Conservation (phyloP, 2,113 vertebrate species). For the Trogon surrucura region DNA sequence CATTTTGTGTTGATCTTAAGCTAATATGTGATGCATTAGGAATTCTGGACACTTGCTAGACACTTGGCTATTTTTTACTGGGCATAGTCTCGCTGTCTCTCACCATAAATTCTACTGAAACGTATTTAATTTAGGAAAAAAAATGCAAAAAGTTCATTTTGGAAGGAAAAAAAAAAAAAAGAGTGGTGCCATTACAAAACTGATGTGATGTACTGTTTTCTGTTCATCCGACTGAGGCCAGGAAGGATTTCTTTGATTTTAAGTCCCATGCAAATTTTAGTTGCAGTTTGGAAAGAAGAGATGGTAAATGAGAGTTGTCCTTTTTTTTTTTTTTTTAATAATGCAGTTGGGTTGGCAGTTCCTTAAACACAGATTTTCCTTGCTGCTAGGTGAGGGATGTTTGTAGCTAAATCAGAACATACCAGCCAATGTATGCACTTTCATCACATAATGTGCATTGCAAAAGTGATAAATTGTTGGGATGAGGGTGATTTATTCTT, state of each 20-base stretch:
- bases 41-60: background rate
- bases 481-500: background rate
- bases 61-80: background rate
- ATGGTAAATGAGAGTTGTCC: background rate
- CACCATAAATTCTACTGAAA: background rate
- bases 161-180: too few species aligned
- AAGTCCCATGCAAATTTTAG: background rate
- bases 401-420: background rate
- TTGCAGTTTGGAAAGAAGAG: background rate
- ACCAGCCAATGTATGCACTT: fast-evolving
- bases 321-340: background rate
- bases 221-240: background rate
- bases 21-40: background rate
- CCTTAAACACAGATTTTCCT: background rate
- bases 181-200: background rate
- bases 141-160: background rate
- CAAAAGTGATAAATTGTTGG: background rate
- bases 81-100: background rate
- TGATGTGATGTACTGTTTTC: too few species aligned
- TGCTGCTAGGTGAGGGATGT: background rate
- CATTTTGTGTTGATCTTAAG: background rate
- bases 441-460: background rate
- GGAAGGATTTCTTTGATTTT: background rate
- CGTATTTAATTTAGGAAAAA: background rate
- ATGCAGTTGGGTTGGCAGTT: background rate